Evolutionary conservation across 2,113 vertebrate genomes (phyloP).

Genomic region (Crotalus tigris): DNA sequence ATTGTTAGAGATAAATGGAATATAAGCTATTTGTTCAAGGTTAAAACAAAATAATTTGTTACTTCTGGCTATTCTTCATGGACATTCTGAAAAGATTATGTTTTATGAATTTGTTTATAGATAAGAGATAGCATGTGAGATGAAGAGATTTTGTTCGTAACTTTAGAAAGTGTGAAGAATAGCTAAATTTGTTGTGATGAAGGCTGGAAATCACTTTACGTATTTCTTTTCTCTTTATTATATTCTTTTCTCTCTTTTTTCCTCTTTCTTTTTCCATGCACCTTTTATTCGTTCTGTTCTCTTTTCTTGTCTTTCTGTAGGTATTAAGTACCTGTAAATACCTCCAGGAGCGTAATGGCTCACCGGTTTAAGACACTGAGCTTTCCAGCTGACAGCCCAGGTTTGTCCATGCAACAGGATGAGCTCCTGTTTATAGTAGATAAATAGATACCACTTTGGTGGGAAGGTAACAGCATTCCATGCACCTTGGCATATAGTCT

Average conservation of each 20-base stretch:
- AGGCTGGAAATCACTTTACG: not conserved
- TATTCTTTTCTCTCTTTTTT: not conserved
- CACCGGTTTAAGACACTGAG: too few relatives aligned
- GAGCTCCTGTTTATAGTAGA: too few relatives aligned
- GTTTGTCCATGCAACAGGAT: too few relatives aligned
- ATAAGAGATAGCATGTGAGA: not conserved
- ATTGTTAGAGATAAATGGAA: not conserved
- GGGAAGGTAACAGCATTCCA: too few relatives aligned
- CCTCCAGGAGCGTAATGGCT: too few relatives aligned
- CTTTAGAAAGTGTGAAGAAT: not conserved
- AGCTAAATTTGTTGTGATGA: not conserved
- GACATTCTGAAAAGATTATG: not conserved
- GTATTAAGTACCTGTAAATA: too few relatives aligned
- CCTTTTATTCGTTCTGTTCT: not conserved
- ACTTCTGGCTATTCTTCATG: not conserved
- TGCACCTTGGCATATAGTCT: too few relatives aligned
- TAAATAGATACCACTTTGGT: too few relatives aligned
- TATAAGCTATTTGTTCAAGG: not conserved
- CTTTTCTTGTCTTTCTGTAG: not conserved
- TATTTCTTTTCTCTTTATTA: not conserved
- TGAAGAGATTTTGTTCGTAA: not conserved
- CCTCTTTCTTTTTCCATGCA: not conserved
- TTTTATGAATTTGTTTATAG: not conserved
- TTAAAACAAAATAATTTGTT: not conserved
- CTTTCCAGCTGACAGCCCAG: too few relatives aligned